Percentiles rank a stretch among this genome's conserved stretches.
Evolutionary conservation across 2,113 vertebrate species (phyloP).

Genomic region (Castor canadensis): DNA sequence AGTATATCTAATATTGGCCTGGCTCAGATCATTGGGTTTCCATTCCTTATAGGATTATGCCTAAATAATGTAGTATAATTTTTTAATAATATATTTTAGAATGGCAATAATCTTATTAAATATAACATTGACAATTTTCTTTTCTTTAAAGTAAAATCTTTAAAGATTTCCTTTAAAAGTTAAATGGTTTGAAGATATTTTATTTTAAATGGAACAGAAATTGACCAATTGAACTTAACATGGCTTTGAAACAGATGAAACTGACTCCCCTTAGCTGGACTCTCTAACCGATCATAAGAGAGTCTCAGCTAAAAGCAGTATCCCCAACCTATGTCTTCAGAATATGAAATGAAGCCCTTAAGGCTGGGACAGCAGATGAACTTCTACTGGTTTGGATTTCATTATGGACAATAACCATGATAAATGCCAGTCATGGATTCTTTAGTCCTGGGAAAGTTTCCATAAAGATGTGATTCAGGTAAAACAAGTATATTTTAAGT

Average conservation of each 20-base stretch:
- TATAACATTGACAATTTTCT: conserved; percentile 15
- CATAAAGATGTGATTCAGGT: conserved; percentile 79
- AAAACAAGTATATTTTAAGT: conserved; percentile 78
- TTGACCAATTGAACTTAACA: conserved; percentile 54
- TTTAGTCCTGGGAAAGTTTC: conserved; percentile 73
- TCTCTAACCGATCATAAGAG: conserved; percentile 57
- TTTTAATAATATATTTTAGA: conserved; percentile 39
- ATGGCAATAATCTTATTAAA: conserved; percentile 32
- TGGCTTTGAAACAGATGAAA: conserved; percentile 65
- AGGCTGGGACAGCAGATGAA: conserved; percentile 74
- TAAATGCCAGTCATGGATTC: conserved; percentile 77
- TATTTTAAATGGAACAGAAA: conserved; percentile 62
- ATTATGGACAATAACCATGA: conserved; percentile 80
- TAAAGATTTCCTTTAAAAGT: conserved; percentile 46
- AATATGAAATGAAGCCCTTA: conserved; percentile 65
- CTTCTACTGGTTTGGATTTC: conserved; percentile 76
- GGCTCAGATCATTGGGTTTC: not conserved
- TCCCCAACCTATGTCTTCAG: conserved; percentile 67
- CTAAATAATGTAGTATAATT: conserved; percentile 30
- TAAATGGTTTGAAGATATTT: conserved; percentile 41
- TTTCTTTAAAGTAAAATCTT: conserved; percentile 47
- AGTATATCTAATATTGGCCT: not conserved
- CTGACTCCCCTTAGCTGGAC: conserved; percentile 67
- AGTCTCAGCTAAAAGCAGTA: conserved; percentile 36
- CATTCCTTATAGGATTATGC: conserved; percentile 3